Conservation (phyloP, 2,888 invertebrate species). For the Siphlonurus alternatus region DNA sequence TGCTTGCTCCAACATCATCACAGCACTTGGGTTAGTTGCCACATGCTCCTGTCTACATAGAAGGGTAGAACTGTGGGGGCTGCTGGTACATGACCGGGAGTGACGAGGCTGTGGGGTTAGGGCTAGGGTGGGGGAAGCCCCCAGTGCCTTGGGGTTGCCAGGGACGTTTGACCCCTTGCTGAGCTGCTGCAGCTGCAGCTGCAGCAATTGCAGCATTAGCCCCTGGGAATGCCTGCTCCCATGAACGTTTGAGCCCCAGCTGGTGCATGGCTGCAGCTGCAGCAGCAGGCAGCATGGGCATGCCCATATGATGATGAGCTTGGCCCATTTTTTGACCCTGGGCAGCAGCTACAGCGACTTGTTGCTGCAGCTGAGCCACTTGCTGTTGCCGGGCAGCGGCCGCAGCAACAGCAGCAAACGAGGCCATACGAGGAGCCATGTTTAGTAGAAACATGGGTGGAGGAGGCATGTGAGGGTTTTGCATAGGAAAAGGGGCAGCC, state of each 20-base stretch:
- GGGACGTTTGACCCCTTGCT: slow-evolving; percentile 12
- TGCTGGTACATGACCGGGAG: slow-evolving; percentile 27
- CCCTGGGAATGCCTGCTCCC: slow-evolving; percentile 52
- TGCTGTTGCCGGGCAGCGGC: slow-evolving; percentile 20
- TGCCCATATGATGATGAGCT: background rate
- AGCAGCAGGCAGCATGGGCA: slow-evolving; percentile 17
- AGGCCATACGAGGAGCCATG: slow-evolving; percentile 10
- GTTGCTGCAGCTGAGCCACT: slow-evolving; percentile 15
- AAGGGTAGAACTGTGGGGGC: slow-evolving; percentile 35
- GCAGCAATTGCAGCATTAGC: slow-evolving; percentile 17
- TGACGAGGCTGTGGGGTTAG: slow-evolving; percentile 27
- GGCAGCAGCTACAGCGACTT: slow-evolving; percentile 26
- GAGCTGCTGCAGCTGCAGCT: slow-evolving; percentile 6
- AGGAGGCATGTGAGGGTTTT: background rate
- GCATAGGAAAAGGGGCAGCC: background rate
- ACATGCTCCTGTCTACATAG: slow-evolving; percentile 17
- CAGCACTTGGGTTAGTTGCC: background rate
- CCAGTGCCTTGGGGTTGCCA: slow-evolving; percentile 16
- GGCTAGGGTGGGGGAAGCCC: slow-evolving; percentile 23
- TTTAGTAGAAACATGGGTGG: slow-evolving; percentile 7
- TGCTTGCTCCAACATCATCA: no score
- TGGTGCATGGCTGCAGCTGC: slow-evolving; percentile 24
- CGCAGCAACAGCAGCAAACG: slow-evolving; percentile 23
- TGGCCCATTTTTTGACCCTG: background rate
- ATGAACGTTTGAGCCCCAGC: slow-evolving; percentile 43